Conservation (phyloP, 2,797 vertebrate genomes). For the Pteropus rufus region DNA sequence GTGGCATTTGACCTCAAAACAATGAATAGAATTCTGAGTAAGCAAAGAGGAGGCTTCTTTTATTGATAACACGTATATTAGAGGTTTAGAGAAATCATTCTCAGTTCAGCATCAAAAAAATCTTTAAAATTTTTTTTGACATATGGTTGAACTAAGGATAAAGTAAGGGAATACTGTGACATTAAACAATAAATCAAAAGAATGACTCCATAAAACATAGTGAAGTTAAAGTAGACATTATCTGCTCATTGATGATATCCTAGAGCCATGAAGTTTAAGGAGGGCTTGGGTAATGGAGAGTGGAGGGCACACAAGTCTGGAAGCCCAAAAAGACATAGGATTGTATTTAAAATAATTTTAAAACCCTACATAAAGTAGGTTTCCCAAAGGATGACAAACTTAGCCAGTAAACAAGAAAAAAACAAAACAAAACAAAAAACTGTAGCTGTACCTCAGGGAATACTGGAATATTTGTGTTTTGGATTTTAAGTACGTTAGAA, state of each 20-base stretch:
- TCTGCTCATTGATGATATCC: not conserved
- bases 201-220: not conserved
- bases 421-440: too few species aligned
- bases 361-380: not conserved
- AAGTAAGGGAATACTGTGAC: not conserved
- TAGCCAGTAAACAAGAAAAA: not conserved
- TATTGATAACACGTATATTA: not conserved
- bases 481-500: not conserved
- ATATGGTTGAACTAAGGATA: not conserved
- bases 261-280: not conserved
- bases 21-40: not conserved
- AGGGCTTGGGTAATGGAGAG: not conserved
- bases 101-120: not conserved
- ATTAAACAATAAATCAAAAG: not conserved
- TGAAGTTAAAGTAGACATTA: not conserved
- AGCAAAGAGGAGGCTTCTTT: not conserved
- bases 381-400: not conserved
- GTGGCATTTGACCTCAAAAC: not conserved
- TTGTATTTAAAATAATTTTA: not conserved
- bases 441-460: not conserved
- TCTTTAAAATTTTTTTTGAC: conserved; percentile 30
- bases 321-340: not conserved
- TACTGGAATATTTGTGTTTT: not conserved
- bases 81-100: not conserved
- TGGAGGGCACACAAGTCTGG: not conserved